These are phyloP conservation scores for Lamellibrachia columna DNA, from an alignment of 2,888 invertebrate species.

Conservation along the genomic window DNA sequence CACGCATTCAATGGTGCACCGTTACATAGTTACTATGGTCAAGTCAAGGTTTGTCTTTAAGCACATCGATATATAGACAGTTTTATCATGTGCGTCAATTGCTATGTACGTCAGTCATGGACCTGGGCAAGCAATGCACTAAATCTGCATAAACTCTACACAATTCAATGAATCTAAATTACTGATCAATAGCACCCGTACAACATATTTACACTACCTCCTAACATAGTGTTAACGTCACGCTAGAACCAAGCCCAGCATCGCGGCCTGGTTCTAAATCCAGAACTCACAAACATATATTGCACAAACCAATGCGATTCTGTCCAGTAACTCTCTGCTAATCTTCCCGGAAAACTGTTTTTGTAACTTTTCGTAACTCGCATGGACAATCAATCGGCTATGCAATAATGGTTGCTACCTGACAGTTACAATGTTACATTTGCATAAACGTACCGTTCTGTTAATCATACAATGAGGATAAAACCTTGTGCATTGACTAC, in stretches of 20 bases:
- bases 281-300: not conserved
- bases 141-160: conserved; percentile 3
- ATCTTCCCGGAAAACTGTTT: not conserved
- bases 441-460: conserved; percentile 9
- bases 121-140: not conserved
- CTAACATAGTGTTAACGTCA: not conserved
- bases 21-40: not conserved
- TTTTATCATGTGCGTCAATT: not conserved
- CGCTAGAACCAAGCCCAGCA: not conserved
- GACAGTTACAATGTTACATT: not conserved
- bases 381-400: not conserved
- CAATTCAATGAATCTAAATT: not conserved
- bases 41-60: not conserved
- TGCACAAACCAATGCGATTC: not conserved
- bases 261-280: not conserved
- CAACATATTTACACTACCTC: not conserved
- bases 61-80: not conserved
- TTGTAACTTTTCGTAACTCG: not conserved
- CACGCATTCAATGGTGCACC: not conserved
- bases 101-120: not conserved
- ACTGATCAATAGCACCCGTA: not conserved
- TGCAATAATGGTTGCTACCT: not conserved
- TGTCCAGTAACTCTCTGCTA: not conserved
- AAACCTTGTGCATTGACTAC: conserved; percentile 12
- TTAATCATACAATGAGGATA: not conserved